Base-by-base conservation (phyloP, 92 coral and sea anemone genomes). In the Phenganax subtilis region DNA sequence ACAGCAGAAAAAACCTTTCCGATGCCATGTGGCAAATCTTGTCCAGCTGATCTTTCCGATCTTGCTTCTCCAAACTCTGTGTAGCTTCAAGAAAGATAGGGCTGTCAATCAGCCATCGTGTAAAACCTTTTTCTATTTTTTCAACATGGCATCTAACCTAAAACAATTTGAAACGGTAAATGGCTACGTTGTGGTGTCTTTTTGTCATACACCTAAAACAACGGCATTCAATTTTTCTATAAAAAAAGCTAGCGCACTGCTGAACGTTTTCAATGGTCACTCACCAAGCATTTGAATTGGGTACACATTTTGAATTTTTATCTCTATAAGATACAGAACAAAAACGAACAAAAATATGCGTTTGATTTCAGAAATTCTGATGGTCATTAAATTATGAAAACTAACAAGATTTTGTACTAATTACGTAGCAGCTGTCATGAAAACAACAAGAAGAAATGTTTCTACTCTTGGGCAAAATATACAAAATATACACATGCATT, bases 101-200 rank as follows among this genome's bases (percentile, higher is more conserved):
- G 75, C 75, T 71, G 54, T 71, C 75, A 71, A 14, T 12, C 55
- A 30, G 54, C 75, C 75, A 71, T 71, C 75, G 12, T 20, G 63
- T 6, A 3, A 58, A 6, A 3, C 63, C 63, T 58, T 30, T 71
- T 71, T 71, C 75, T 16, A 71, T 71, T 71, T 71, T 31, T 71
- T 71, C 44, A 71, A 71, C 55, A 71, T 0, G 54, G n/a, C 47
- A 52, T 71, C 75, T 52, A 71, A 30, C 75, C 75, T 71, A 14
- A 71, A 30, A 71, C 16, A 44, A 71, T 15, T 30, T 15, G 6
- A 71, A 8, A 31, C n/a, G 12, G 15, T 30, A 58, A 15, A 6
- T 3, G 16, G 16, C 63, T 15, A 8, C 75, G 54, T 37, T 16
- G 31, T 3, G 6, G 6, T n/a, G 5, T 30, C n/a, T 30, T 29